Base-by-base conservation (phyloP, 2,113 vertebrate genomes). In the Choloepus hoffmanni region DNA sequence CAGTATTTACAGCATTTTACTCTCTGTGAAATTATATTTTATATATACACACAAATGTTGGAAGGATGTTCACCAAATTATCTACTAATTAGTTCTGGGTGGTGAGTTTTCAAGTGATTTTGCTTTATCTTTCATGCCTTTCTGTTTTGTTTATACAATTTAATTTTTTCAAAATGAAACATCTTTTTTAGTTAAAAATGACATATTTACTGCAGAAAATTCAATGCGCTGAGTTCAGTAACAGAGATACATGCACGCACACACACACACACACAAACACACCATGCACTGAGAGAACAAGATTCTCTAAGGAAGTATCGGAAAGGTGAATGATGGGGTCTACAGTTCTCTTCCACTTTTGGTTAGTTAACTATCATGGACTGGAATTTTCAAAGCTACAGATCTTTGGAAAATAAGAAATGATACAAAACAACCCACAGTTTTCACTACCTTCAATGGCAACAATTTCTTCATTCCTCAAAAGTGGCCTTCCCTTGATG, bases 91-190 rank as follows among this genome's bases (percentile, higher is more conserved):
- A 90, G 40, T 63, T 91, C 73, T 30, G 16, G 68, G 83, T 40
- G 21, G 58, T 73, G 15, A 8, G 36, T 62, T 88, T 90, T 89
- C 70, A 77, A 81, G 65, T 40, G 26, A 73, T 48, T 84, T 94
- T 89, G 82, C 43, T 85, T 88, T 73, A 77, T n/a, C 45, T 73
- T 77, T 78, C 43, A 50, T 28, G 55, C 28, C 24, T 92, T 70
- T 78, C 62, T 78, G 45, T 94, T 96, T 95, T 95, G 43, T 84
- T 90, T 91, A 26, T 36, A 45, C 40, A 85, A 85, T 85, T 92
- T 74, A 81, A 36, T 48, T 24, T 90, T 86, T 86, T 65, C 86
- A 76, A 92, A 82, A 87, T 81, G 15, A 58, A 92, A 74, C 10
- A 5, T 40, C 36, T 76, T 88, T 90, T 5, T 63, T 12, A 24